Conservation (phyloP, 2,113 vertebrate genomes). For the Erythrolamprus reginae region DNA sequence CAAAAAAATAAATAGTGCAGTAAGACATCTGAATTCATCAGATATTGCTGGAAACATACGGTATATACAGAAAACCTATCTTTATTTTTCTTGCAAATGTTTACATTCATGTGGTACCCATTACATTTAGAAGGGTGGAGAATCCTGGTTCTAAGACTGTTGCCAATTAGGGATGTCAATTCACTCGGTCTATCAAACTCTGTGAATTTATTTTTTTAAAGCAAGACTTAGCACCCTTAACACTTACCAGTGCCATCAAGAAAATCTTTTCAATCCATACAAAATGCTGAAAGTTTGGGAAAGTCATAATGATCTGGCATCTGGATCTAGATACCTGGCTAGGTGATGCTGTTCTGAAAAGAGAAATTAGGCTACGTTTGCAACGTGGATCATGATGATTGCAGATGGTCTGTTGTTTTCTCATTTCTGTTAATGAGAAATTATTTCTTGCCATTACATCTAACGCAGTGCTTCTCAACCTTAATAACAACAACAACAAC, state of each 20-base stretch:
- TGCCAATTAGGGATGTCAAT: not conserved
- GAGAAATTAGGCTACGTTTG: constrained; percentile 1
- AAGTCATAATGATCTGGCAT: not conserved
- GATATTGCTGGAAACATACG: not conserved
- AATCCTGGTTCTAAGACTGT: not conserved
- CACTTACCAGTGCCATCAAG: too few species aligned
- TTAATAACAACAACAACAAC: too few species aligned
- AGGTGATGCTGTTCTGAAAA: not conserved
- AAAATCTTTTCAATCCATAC: not conserved
- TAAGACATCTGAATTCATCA: too few species aligned
- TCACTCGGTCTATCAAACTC: not conserved
- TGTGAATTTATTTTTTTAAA: not conserved
- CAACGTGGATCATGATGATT: not conserved
- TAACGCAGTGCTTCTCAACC: not conserved
- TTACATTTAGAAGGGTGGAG: too few species aligned
- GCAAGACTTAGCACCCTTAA: not conserved
- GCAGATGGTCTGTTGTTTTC: constrained; percentile 15
- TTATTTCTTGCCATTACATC: constrained; percentile 26
- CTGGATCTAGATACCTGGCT: not conserved
- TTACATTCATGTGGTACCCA: too few species aligned
- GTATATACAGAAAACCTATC: too few species aligned
- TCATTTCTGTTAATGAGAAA: not conserved
- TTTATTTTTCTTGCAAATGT: too few species aligned
- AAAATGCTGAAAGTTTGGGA: not conserved
- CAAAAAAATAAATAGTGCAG: not conserved